Base-by-base conservation (phyloP, 2,797 vertebrate genomes). In the Mus minutoides region DNA sequence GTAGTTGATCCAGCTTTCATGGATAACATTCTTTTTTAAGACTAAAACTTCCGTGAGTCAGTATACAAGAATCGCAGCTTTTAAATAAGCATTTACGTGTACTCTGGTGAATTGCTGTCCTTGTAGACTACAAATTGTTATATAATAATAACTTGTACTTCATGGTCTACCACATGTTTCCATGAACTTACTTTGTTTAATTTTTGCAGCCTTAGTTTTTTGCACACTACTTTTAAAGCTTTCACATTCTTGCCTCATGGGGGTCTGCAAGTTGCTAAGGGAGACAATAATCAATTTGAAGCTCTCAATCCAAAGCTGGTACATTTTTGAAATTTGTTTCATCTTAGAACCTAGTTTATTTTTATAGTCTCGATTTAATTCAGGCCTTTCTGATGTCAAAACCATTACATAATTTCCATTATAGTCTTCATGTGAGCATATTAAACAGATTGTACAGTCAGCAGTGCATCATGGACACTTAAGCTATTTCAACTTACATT, bases 31-130 rank as follows among this genome's bases (percentile, higher is more conserved):
- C 96, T 97, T 97, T 97, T 98, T 97, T 97, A 97, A 97, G 94
- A 97, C 89, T 96, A 95, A 97, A 97, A 96, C 58, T 93, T 90
- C n/a, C 75, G 10, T 98, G 97, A 97, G 92, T 98, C 97, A 97
- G 86, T 92, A 79, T 96, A 91, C 82, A 98, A 97, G 97, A 97
- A 97, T 97, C 95, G 22, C 73, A 94, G 96, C 95, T 97, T 98
- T 97, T 97, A 97, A 98, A 97, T 97, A 98, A 97, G 84, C 79
- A 9, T 97, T 97, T 97, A 94, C 58, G 84, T 97, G 88, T 97
- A 58, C 96, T 88, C 88, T 78, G 54, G 62, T 3, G 2, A 96
- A 88, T 83, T 97, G 86, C 71, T 95, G 56, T 96, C 83, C 80
- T 96, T 94, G 92, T 92, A 88, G 94, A 95, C 92, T 92, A 90